Conservation (phyloP, 2,888 invertebrate genomes). For the Electrophaes corylata region DNA sequence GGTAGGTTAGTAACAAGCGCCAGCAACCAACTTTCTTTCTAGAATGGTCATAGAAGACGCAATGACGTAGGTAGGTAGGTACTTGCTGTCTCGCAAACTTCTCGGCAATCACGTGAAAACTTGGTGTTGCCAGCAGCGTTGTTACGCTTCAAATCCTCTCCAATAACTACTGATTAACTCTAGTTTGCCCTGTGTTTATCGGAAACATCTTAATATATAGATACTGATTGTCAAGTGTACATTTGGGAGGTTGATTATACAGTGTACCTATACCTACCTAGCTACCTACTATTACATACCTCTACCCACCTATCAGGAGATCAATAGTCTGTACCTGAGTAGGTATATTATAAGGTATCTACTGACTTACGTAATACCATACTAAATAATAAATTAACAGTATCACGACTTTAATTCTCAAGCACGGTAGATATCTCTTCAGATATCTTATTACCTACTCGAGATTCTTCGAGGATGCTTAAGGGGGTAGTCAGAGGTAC, state of each 20-base stretch:
- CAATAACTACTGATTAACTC: slow-evolving; percentile 29
- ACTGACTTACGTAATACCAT: too few relatives aligned
- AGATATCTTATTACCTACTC: too few relatives aligned
- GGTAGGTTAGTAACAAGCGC: slow-evolving; percentile 3
- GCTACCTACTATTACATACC: too few relatives aligned
- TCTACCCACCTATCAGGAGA: too few relatives aligned
- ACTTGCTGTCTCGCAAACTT: slow-evolving; percentile 45
- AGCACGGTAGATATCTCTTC: too few relatives aligned
- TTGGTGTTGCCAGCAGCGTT: slow-evolving; percentile 45
- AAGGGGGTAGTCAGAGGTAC: too few relatives aligned
- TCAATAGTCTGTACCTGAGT: too few relatives aligned
- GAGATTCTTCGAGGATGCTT: too few relatives aligned
- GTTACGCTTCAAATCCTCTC: slow-evolving; percentile 35
- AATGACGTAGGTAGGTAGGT: slow-evolving; percentile 43
- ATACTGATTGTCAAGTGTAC: slow-evolving; percentile 13
- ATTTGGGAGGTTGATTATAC: slow-evolving; percentile 6
- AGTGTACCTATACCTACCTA: not conserved
- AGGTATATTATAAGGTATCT: too few relatives aligned
- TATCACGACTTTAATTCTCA: too few relatives aligned
- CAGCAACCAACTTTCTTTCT: not conserved
- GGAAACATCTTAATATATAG: slow-evolving; percentile 21
- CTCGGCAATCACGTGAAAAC: slow-evolving; percentile 55
- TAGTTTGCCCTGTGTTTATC: slow-evolving; percentile 25
- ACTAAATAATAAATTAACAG: too few relatives aligned
- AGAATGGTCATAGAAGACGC: slow-evolving; percentile 29